These are phyloP conservation scores for Drosophila ironensis DNA, from an alignment of 1,140 invertebrate species.

Conservation along the genomic window DNA sequence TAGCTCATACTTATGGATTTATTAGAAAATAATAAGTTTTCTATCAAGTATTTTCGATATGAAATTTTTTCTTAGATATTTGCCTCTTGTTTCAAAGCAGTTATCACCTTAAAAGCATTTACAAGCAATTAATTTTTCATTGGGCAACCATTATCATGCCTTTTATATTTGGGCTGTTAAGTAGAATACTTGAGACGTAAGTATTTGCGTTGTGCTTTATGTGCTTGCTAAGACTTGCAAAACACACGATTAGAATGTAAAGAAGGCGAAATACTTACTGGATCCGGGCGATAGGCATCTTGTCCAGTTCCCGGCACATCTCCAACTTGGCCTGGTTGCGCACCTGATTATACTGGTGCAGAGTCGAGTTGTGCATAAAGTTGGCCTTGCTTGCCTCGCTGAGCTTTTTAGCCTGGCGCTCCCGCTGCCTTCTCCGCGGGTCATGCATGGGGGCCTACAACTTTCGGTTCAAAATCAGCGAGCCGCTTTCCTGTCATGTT, in stretches of 20 bases:
- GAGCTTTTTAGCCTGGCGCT: slow-evolving; percentile 73
- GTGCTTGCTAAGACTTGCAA: neutral
- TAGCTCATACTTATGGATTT: too few species aligned
- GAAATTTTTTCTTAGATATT: too few species aligned
- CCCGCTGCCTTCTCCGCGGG: slow-evolving; percentile 56
- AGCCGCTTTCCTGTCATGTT: slow-evolving; percentile 52
- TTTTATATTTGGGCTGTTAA: too few species aligned
- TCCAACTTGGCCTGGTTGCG: slow-evolving; percentile 81
- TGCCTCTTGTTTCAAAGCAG: neutral
- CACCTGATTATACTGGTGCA: slow-evolving; percentile 80
- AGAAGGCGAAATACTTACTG: slow-evolving; percentile 59
- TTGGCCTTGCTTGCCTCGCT: slow-evolving; percentile 68
- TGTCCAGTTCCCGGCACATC: slow-evolving; percentile 81
- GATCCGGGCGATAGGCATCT: slow-evolving; percentile 81
- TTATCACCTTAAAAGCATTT: too few species aligned
- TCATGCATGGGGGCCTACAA: slow-evolving; percentile 75
- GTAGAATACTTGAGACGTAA: neutral
- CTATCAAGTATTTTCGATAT: too few species aligned
- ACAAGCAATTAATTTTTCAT: neutral
- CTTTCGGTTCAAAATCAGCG: slow-evolving; percentile 65
- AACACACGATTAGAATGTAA: too few species aligned
- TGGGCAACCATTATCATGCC: neutral
- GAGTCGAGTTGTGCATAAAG: slow-evolving; percentile 81
- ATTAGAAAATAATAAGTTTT: too few species aligned
- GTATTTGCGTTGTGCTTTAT: neutral